Conservation (phyloP, 2,113 vertebrate species). For the Ochotona princeps region DNA sequence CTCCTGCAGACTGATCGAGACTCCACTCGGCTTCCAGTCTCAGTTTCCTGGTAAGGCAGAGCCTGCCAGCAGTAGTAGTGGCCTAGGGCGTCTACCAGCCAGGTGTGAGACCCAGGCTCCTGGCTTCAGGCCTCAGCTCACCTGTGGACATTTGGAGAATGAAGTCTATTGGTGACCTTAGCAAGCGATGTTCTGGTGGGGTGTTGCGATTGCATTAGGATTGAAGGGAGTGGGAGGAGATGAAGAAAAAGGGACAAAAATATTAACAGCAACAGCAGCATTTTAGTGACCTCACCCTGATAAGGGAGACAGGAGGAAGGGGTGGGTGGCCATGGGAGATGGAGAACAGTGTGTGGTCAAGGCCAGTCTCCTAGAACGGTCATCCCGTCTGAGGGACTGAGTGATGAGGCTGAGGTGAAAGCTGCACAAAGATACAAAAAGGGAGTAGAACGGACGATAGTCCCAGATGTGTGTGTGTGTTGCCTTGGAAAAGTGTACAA, state of each 20-base stretch:
- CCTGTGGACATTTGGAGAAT: too few species aligned
- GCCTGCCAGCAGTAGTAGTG: too few species aligned
- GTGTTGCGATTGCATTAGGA: background rate
- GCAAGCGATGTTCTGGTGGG: background rate
- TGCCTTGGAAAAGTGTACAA: background rate
- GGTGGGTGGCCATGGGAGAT: background rate
- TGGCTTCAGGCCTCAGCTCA: too few species aligned
- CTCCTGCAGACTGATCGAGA: too few species aligned
- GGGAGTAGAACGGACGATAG: too few species aligned
- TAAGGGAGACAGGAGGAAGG: background rate
- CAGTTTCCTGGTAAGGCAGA: too few species aligned
- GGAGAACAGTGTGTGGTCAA: background rate
- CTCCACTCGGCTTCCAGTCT: too few species aligned
- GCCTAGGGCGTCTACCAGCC: too few species aligned
- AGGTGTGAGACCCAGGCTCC: too few species aligned
- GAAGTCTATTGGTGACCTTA: background rate
- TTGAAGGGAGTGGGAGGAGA: background rate
- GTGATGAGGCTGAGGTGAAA: background rate
- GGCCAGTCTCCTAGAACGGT: background rate
- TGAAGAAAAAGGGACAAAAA: background rate
- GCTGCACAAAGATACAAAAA: background rate
- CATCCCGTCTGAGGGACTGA: background rate
- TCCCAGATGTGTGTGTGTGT: background rate
- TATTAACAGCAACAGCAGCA: background rate
- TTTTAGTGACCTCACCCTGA: background rate